Percentiles rank a stretch among this genome's conserved stretches.
Evolutionary conservation across 1,140 invertebrate genomes (phyloP).

Genomic region (Helicoverpa armigera): DNA sequence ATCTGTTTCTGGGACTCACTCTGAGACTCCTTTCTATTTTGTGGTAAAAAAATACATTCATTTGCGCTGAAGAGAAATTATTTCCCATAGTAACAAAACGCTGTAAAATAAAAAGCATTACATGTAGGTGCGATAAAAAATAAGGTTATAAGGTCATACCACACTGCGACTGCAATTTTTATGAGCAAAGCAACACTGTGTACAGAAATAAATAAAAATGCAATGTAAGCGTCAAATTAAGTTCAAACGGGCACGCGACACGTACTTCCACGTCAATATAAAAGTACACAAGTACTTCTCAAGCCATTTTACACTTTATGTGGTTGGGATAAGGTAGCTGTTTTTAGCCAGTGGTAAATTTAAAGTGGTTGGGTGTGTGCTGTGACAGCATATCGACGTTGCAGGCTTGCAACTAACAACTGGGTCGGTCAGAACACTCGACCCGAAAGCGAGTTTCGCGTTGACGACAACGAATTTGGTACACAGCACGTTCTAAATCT

Average conservation of each 20-base stretch:
- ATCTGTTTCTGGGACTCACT: no score
- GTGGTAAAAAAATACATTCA: background rate
- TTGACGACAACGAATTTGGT: conserved; percentile 32
- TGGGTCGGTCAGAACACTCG: conserved; percentile 72
- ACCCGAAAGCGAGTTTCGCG: conserved; percentile 56
- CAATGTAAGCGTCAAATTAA: conserved; percentile 64
- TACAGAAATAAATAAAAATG: conserved; percentile 57
- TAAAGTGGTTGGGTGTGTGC: conserved; percentile 53
- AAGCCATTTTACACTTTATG: conserved; percentile 54
- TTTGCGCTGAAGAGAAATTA: background rate
- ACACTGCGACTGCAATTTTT: conserved; percentile 61
- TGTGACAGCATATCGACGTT: conserved; percentile 72
- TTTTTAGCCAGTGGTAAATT: conserved; percentile 49
- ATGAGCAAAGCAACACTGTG: conserved; percentile 57
- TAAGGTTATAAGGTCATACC: conserved; percentile 58
- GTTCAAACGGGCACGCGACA: conserved; percentile 58
- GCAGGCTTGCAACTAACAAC: conserved; percentile 64
- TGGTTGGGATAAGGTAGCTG: conserved; percentile 46
- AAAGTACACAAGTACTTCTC: conserved; percentile 49
- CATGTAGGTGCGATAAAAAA: conserved; percentile 48
- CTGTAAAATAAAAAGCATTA: conserved; percentile 41
- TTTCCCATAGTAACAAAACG: background rate
- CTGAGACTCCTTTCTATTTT: no score
- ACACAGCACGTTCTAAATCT: conserved; percentile 31
- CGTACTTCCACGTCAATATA: conserved; percentile 43